phyloP scores from a whole-genome alignment of 2,113 vertebrate genomes.

The Turnix velox region DNA sequence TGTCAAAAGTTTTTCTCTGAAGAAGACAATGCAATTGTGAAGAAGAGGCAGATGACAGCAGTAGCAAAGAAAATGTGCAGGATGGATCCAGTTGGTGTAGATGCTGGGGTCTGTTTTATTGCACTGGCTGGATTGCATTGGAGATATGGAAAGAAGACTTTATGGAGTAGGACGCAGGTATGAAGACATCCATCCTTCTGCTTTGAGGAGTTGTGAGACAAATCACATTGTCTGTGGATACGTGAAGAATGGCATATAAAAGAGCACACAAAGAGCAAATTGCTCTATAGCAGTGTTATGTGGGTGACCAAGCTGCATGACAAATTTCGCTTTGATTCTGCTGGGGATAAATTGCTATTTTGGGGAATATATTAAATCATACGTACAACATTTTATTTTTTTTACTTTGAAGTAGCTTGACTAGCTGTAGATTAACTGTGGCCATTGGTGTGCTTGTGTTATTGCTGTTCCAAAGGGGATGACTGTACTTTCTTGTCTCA shows the following conservation, averaged over 20 bases:
- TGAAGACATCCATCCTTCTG: not conserved
- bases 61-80: not conserved
- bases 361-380: not conserved
- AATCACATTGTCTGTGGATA: not conserved
- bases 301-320: accelerated
- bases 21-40: not conserved
- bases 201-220: not conserved
- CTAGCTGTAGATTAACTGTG: not conserved
- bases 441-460: not conserved
- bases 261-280: not conserved
- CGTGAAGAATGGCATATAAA: accelerated
- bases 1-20: not conserved
- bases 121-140: not conserved
- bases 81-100: not conserved
- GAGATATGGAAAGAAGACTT: not conserved
- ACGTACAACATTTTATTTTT: not conserved
- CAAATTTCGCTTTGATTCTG: not conserved
- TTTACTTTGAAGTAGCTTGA: not conserved
- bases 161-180: not conserved
- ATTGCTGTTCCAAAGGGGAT: not conserved
- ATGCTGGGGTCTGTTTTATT: not conserved
- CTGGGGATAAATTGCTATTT: not conserved
- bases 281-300: not conserved
- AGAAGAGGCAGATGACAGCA: not conserved
- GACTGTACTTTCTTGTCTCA: not conserved